Evolutionary conservation across 1,140 invertebrate species (phyloP).

Genomic region (Pogonognathellus flavescens): DNA sequence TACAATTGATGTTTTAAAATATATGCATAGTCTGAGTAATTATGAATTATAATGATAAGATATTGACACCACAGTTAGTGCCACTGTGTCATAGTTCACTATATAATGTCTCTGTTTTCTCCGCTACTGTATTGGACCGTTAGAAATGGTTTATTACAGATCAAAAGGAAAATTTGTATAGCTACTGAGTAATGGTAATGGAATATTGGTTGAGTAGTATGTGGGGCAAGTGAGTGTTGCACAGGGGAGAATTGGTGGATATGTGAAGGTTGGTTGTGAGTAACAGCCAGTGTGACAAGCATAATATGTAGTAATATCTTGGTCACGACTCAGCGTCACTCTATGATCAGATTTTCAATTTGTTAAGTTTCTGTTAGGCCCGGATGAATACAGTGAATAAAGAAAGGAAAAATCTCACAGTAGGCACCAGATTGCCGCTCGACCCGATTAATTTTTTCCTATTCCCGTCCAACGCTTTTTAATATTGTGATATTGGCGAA

Average conservation of each 20-base stretch:
- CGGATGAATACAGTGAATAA: slow-evolving; percentile 53
- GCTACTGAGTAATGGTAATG: not conserved
- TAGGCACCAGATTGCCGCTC: slow-evolving; percentile 57
- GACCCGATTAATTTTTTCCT: slow-evolving; percentile 64
- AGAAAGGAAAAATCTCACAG: slow-evolving; percentile 41
- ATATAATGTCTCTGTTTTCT: no score
- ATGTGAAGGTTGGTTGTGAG: not conserved
- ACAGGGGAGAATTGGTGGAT: not conserved
- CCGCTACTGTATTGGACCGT: no score
- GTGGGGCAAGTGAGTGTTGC: slow-evolving; percentile 2
- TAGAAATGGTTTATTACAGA: no score
- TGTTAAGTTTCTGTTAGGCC: slow-evolving; percentile 53
- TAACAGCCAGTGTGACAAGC: slow-evolving; percentile 44
- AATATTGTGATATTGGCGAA: slow-evolving; percentile 60
- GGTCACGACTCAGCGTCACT: slow-evolving; percentile 46
- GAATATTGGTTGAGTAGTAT: not conserved
- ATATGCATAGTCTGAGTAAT: no score
- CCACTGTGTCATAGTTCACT: no score
- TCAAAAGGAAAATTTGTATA: no score
- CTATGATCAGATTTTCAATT: slow-evolving; percentile 64
- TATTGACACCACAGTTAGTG: no score
- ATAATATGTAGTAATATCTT: slow-evolving; percentile 48
- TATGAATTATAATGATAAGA: no score
- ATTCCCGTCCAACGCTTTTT: slow-evolving; percentile 61
- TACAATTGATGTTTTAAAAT: no score